phyloP scores from a whole-genome alignment of 2,797 vertebrate genomes.

The Agapornis canus region DNA sequence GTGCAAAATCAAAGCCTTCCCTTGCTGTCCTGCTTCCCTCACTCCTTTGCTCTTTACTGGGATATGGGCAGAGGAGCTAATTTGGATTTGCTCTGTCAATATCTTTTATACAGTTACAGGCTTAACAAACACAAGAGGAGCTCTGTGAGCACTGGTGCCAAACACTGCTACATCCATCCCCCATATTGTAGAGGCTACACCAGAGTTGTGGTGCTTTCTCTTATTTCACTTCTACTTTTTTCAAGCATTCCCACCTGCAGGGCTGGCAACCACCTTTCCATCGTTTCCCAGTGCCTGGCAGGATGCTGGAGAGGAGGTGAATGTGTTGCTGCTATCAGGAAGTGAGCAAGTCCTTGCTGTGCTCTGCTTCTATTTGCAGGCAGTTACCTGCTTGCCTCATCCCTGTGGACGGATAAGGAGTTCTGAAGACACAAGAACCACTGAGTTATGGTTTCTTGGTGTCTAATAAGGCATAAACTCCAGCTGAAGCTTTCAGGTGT shows the following conservation, averaged over 20 bases:
- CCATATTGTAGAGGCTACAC: accelerated
- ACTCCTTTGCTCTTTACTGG: background rate
- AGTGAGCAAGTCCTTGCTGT: background rate
- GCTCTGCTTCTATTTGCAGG: background rate
- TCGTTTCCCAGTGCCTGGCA: background rate
- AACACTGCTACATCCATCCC: background rate
- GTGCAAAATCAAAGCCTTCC: background rate
- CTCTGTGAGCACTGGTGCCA: background rate
- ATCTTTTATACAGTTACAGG: background rate
- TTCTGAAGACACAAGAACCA: background rate
- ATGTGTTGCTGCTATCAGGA: background rate
- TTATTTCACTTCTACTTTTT: background rate
- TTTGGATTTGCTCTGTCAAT: background rate
- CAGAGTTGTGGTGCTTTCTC: accelerated
- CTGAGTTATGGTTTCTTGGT: background rate
- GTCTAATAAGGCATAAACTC: background rate
- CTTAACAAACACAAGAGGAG: background rate
- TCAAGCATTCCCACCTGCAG: background rate
- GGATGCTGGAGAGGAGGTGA: background rate
- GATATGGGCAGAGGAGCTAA: background rate
- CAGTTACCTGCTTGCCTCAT: background rate
- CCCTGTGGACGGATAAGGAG: background rate
- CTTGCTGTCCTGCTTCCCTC: background rate
- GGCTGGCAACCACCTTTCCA: background rate
- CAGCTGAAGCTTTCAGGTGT: background rate